Conservation (phyloP, 2,888 invertebrate genomes). For the Brachynemurus nebulosus region DNA sequence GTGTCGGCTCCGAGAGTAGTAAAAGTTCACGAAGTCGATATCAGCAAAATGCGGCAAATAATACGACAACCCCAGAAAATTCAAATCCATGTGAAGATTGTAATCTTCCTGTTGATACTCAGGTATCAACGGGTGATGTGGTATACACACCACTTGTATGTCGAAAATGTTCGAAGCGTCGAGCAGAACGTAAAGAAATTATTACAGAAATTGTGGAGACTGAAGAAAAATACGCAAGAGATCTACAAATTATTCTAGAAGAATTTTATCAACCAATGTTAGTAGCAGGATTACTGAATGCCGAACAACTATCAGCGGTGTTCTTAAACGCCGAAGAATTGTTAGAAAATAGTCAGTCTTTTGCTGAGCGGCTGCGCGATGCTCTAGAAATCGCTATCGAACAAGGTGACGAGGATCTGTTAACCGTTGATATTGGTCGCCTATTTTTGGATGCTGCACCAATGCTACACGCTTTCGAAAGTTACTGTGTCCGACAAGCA, state of each 20-base stretch:
- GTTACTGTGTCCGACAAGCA: constrained; percentile 88
- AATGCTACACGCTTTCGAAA: constrained; percentile 90
- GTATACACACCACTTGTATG: constrained; percentile 69
- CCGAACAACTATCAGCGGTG: constrained; percentile 81
- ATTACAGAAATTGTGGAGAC: constrained; percentile 92
- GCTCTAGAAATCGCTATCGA: constrained; percentile 75
- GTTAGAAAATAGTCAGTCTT: constrained; percentile 70
- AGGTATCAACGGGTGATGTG: constrained; percentile 55
- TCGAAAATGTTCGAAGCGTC: constrained; percentile 74
- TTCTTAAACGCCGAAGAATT: constrained; percentile 90
- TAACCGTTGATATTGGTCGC: constrained; percentile 81
- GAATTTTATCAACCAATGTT: constrained; percentile 90
- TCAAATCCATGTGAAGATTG: constrained; percentile 77
- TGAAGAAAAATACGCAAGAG: constrained; percentile 88
- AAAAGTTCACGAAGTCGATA: constrained; percentile 68
- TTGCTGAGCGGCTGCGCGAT: constrained; percentile 75
- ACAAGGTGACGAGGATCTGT: constrained; percentile 68
- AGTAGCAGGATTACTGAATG: constrained; percentile 78
- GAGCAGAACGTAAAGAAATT: constrained; percentile 85
- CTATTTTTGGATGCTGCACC: constrained; percentile 80
- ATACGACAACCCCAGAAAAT: constrained; percentile 39
- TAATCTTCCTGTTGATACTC: constrained; percentile 64
- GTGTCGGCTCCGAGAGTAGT: constrained; percentile 84
- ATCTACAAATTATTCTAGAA: constrained; percentile 81
- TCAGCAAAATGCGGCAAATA: constrained; percentile 36